Evolutionary conservation across 2,797 vertebrate genomes (phyloP).

Genomic region (Phataginus tetradactyla): DNA sequence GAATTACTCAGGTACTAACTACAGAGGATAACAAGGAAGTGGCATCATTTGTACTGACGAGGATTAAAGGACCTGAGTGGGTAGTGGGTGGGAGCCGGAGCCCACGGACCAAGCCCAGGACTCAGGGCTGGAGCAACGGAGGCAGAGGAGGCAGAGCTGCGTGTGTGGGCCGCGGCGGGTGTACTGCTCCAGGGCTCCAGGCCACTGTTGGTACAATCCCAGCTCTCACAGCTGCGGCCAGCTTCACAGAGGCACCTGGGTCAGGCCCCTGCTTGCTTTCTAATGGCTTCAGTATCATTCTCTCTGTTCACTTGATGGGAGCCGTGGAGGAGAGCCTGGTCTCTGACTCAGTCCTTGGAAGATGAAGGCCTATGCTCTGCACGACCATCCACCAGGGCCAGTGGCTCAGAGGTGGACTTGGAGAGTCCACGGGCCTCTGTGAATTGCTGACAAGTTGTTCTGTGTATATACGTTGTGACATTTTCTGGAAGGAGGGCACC

Average conservation of each 20-base stretch:
- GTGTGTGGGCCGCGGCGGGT: rapidly evolving
- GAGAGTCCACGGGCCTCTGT: background rate
- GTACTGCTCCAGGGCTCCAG: background rate
- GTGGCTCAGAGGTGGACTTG: background rate
- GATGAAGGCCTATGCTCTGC: background rate
- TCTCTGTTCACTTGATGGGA: background rate
- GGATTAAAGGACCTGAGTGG: background rate
- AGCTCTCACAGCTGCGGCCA: background rate
- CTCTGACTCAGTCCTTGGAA: rapidly evolving
- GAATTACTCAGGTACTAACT: background rate
- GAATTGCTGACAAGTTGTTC: background rate
- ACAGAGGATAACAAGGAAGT: background rate
- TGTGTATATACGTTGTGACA: background rate
- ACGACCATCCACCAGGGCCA: background rate
- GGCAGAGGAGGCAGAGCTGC: rapidly evolving
- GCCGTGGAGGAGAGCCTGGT: rapidly evolving
- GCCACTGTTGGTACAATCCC: background rate
- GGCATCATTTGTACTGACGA: background rate
- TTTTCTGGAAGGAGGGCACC: background rate
- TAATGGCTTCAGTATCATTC: background rate
- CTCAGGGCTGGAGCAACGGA: rapidly evolving
- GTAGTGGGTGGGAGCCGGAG: background rate
- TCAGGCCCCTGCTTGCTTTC: background rate
- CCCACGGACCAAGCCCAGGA: background rate
- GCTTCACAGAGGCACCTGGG: background rate